Conservation (phyloP, 2,888 invertebrate species). For the Tricholauxania praeusta region DNA sequence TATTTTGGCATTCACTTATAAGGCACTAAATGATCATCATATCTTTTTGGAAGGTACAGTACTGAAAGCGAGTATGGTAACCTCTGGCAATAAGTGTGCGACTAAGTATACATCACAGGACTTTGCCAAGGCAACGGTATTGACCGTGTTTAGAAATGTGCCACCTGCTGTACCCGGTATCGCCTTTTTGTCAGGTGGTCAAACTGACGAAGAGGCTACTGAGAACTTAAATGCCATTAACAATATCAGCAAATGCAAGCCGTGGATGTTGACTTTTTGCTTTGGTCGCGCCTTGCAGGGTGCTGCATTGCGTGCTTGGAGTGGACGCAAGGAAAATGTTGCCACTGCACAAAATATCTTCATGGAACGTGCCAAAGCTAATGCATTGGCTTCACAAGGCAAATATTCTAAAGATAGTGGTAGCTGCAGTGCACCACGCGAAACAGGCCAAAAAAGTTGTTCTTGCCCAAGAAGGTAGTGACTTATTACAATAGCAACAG, state of each 20-base stretch:
- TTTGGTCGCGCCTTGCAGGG: slow-evolving; percentile 96
- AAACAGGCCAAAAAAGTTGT: no score
- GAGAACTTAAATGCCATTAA: slow-evolving; percentile 95
- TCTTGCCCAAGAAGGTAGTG: no score
- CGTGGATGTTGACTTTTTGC: slow-evolving; percentile 95
- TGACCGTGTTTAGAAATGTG: slow-evolving; percentile 89
- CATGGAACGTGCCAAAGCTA: slow-evolving; percentile 88
- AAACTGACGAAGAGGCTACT: slow-evolving; percentile 95
- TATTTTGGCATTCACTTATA: slow-evolving; percentile 91
- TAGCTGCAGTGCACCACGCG: no score
- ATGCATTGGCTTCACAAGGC: slow-evolving; percentile 41
- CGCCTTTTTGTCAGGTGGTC: slow-evolving; percentile 95
- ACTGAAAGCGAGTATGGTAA: slow-evolving; percentile 97
- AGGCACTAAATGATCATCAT: slow-evolving; percentile 93
- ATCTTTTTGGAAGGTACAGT: slow-evolving; percentile 95
- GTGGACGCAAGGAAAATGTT: slow-evolving; percentile 86
- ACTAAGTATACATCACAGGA: slow-evolving; percentile 81
- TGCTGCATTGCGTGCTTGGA: slow-evolving; percentile 92
- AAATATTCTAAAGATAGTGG: not conserved
- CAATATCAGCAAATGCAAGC: slow-evolving; percentile 81
- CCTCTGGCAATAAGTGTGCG: slow-evolving; percentile 82
- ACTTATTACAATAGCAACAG: no score
- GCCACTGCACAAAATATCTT: slow-evolving; percentile 85
- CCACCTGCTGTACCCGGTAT: slow-evolving; percentile 93
- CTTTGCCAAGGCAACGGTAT: slow-evolving; percentile 89